Conservation (phyloP, 2,113 vertebrate species). For the Eublepharis macularius region DNA sequence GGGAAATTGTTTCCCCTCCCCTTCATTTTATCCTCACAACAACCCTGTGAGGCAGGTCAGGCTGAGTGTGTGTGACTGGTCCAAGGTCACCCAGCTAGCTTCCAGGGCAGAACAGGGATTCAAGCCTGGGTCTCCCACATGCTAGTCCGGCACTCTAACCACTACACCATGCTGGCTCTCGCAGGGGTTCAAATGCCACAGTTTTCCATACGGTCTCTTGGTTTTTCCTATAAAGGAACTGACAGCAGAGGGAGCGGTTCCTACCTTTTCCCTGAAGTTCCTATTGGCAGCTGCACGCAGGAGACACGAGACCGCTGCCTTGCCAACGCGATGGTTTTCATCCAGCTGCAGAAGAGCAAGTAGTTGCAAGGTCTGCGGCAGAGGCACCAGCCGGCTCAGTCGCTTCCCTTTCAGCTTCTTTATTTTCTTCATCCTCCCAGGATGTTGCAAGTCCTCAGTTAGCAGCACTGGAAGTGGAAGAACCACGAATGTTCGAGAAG, state of each 20-base stretch:
- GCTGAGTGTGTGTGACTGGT: too few relatives aligned
- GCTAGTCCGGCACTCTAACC: too few relatives aligned
- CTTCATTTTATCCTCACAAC: too few relatives aligned
- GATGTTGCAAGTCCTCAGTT: slow-evolving; percentile 77
- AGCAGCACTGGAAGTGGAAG: slow-evolving; percentile 73
- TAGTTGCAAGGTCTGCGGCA: slow-evolving; percentile 78
- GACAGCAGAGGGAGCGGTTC: not conserved
- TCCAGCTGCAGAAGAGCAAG: slow-evolving; percentile 86
- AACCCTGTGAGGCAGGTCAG: too few relatives aligned
- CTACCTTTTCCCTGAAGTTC: slow-evolving; percentile 84
- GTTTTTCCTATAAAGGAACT: too few relatives aligned
- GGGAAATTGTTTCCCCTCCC: too few relatives aligned
- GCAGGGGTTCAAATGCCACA: too few relatives aligned
- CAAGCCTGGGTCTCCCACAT: too few relatives aligned
- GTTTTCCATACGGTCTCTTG: too few relatives aligned
- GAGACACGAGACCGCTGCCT: slow-evolving; percentile 78
- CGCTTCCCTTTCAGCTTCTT: slow-evolving; percentile 81
- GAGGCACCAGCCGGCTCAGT: slow-evolving; percentile 84
- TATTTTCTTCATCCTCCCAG: slow-evolving; percentile 77
- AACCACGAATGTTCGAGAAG: not conserved
- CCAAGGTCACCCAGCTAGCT: too few relatives aligned
- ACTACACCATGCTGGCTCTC: too few relatives aligned
- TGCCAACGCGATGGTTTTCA: slow-evolving; percentile 80
- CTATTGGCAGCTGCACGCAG: slow-evolving; percentile 68
- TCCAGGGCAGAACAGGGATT: too few relatives aligned